Evolutionary conservation across 2,113 vertebrate species (phyloP).

Genomic region (Malurus cyaneus): DNA sequence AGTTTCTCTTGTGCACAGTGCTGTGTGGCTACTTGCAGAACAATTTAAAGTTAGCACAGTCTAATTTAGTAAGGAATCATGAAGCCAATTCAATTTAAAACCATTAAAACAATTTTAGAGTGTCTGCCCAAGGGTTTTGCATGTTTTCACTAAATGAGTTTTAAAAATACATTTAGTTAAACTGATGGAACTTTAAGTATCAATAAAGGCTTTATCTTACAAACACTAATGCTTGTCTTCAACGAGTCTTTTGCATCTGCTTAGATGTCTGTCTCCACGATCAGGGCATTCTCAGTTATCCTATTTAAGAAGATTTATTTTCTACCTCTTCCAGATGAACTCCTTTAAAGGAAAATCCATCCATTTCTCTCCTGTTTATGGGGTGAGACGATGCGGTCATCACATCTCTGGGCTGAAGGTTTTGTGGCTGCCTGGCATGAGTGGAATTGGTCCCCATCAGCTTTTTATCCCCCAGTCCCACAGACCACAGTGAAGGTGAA

Average conservation of each 20-base stretch:
- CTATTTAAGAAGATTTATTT: slow-evolving; percentile 7
- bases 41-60: slow-evolving; percentile 57
- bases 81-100: slow-evolving; percentile 66
- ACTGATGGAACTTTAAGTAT: slow-evolving; percentile 68
- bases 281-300: background rate
- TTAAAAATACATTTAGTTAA: slow-evolving; percentile 71
- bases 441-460: background rate
- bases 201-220: slow-evolving; percentile 67
- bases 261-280: slow-evolving; percentile 55
- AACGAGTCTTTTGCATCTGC: slow-evolving; percentile 28
- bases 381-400: background rate
- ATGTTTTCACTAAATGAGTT: slow-evolving; percentile 68
- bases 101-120: slow-evolving; percentile 67
- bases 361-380: background rate
- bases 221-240: slow-evolving; percentile 63
- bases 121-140: slow-evolving; percentile 69
- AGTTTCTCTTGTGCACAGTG: background rate
- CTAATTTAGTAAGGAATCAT: slow-evolving; percentile 63
- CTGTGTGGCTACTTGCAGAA: slow-evolving; percentile 36
- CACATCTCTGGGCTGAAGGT: background rate
- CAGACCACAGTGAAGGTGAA: background rate
- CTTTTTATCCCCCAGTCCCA: background rate
- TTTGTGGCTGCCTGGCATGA: rapidly evolving
- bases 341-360: background rate
- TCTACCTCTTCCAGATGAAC: background rate